A percentile compares a stretch with the other conserved stretches of the same genome.
Evolutionary conservation across 2,113 vertebrate species (phyloP).

Genomic region (Odontesthes bonariensis): DNA sequence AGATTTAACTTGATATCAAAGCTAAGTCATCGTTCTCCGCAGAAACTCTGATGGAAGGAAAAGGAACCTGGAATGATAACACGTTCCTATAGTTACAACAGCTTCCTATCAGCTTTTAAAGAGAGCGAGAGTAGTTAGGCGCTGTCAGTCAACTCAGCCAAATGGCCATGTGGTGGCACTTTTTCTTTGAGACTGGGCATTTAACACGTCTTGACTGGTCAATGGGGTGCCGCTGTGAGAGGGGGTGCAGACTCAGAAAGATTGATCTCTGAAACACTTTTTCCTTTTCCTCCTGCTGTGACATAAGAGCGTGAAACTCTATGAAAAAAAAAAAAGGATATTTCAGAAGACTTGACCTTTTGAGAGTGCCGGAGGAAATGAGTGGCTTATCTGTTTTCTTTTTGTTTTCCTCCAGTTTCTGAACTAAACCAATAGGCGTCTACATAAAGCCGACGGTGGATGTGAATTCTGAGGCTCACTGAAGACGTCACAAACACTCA

Average conservation of each 20-base stretch:
- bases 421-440: slow-evolving; percentile 39
- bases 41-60: no score
- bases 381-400: slow-evolving; percentile 38
- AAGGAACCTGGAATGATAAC: no score
- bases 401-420: slow-evolving; percentile 39
- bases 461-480: slow-evolving; percentile 22
- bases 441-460: slow-evolving; percentile 10
- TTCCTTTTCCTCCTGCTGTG: slow-evolving; percentile 54
- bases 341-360: slow-evolving; percentile 71
- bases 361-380: slow-evolving; percentile 23
- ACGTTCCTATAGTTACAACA: not conserved
- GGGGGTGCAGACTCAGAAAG: slow-evolving; percentile 25
- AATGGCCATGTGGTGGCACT: slow-evolving; percentile 25
- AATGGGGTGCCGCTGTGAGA: slow-evolving; percentile 26
- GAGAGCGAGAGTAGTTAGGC: not conserved
- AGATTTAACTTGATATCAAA: no score
- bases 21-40: no score
- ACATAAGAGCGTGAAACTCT: slow-evolving; percentile 36
- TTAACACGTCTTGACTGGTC: slow-evolving; percentile 49
- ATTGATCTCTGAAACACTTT: slow-evolving; percentile 52
- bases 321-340: slow-evolving; percentile 40
- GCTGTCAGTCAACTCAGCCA: slow-evolving; percentile 43
- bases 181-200: slow-evolving; percentile 39
- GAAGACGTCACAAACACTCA: slow-evolving; percentile 25
- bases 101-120: slow-evolving; percentile 1